These are phyloP conservation scores for Gobio gobio DNA, from an alignment of 2,113 vertebrate genomes.

Conservation along the genomic window DNA sequence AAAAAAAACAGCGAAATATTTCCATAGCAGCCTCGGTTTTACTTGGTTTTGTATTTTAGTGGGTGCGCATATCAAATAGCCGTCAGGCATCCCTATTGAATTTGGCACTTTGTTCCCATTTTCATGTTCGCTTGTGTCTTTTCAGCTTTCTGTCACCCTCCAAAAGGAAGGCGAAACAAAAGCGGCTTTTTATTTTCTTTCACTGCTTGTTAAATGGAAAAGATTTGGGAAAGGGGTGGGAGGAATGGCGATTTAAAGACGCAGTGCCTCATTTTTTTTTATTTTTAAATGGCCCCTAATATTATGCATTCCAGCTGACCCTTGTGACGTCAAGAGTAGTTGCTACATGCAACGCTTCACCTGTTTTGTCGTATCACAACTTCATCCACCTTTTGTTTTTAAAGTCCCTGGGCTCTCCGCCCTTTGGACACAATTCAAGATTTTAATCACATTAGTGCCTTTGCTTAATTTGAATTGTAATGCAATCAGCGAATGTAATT, in stretches of 20 bases:
- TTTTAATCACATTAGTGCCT: constrained; percentile 75
- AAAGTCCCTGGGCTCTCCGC: constrained; percentile 66
- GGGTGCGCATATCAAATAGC: constrained; percentile 78
- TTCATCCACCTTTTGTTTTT: constrained; percentile 61
- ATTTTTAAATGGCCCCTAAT: constrained; percentile 73
- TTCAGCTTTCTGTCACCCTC: constrained; percentile 80
- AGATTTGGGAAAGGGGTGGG: constrained; percentile 86
- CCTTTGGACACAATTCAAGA: constrained; percentile 76
- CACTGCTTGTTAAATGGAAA: constrained; percentile 89
- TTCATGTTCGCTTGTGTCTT: constrained; percentile 84
- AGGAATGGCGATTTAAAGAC: constrained; percentile 87
- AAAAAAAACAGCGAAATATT: not conserved
- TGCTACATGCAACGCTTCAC: not conserved
- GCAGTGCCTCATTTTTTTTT: constrained; percentile 72
- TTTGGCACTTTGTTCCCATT: constrained; percentile 90
- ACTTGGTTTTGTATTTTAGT: constrained; percentile 69
- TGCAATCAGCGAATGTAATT: constrained; percentile 79
- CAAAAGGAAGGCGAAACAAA: constrained; percentile 87
- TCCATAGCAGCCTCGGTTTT: not conserved
- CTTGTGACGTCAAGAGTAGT: constrained; percentile 12
- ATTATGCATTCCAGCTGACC: constrained; percentile 59
- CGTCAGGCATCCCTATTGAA: constrained; percentile 78
- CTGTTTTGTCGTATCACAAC: not conserved
- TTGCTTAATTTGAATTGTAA: constrained; percentile 78
- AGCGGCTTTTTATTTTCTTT: constrained; percentile 88